Conservation (phyloP, 2,113 vertebrate species). For the Seriola dumerili region DNA sequence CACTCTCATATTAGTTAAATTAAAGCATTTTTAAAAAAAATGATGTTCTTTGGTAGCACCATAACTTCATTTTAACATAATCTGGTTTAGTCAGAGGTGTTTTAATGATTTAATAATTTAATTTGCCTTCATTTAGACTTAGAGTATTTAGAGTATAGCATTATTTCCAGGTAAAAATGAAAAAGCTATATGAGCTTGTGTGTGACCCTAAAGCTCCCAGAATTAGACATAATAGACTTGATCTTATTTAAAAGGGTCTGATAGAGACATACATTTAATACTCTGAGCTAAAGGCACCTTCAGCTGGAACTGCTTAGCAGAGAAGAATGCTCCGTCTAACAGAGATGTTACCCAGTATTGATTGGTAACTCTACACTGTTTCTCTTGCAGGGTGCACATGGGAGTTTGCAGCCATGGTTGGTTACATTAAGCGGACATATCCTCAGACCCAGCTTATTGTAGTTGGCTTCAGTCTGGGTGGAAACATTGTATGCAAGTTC, state of each 20-base stretch:
- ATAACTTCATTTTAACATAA: background rate
- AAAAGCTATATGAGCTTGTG: background rate
- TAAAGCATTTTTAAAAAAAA: background rate
- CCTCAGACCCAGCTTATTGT: conserved; percentile 93
- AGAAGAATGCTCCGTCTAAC: background rate
- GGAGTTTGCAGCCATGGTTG: conserved; percentile 98
- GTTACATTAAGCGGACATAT: conserved; percentile 92
- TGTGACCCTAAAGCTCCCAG: background rate
- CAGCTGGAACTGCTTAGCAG: conserved; percentile 33
- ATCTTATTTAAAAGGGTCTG: conserved; percentile 2
- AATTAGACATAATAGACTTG: background rate
- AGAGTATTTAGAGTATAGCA: background rate
- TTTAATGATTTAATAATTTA: background rate
- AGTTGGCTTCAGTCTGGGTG: conserved; percentile 97
- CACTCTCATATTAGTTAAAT: background rate
- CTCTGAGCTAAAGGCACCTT: conserved; percentile 44
- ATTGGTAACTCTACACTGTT: conserved; percentile 29
- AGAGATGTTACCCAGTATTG: conserved; percentile 10
- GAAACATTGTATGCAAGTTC: conserved; percentile 99
- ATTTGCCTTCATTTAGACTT: background rate
- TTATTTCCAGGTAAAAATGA: background rate
- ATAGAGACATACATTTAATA: conserved; percentile 7
- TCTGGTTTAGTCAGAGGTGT: background rate
- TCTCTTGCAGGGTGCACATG: conserved; percentile 92
- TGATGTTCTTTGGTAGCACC: background rate